Percentiles rank a stretch among this genome's conserved stretches.
Conservation (phyloP, 2,113 vertebrate species). For the Arothron firmamentum region DNA sequence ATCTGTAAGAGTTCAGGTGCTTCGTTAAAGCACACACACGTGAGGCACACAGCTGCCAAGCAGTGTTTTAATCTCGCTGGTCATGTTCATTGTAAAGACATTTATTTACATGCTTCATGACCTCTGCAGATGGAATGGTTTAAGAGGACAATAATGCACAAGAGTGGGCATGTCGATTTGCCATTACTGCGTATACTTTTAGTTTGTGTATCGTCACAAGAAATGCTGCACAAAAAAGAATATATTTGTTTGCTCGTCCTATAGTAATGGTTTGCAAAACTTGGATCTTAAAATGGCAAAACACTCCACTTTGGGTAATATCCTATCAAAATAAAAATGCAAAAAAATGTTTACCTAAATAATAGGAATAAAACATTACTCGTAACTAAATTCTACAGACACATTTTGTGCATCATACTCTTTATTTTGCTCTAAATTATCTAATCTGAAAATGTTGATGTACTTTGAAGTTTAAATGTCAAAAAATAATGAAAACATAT, state of each 20-base stretch:
- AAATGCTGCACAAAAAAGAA: no score
- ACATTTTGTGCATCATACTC: not conserved
- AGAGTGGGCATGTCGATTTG: constrained; percentile 25
- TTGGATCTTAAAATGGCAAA: not conserved
- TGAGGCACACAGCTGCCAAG: constrained; percentile 26
- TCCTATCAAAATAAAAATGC: no score
- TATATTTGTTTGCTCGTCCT: no score
- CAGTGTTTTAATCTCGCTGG: constrained; percentile 22
- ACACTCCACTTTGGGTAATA: not conserved
- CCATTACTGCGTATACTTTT: constrained; percentile 47
- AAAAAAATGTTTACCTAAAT: no score
- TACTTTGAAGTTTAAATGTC: no score
- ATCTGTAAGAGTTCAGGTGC: constrained; percentile 70
- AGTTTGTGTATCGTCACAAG: constrained; percentile 2
- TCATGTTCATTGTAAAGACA: constrained; percentile 21
- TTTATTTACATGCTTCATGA: constrained; percentile 8
- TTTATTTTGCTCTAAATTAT: no score
- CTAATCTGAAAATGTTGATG: no score
- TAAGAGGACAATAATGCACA: constrained; percentile 51
- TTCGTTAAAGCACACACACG: constrained; percentile 38
- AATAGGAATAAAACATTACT: not conserved
- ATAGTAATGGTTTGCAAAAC: no score
- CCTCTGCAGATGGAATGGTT: constrained; percentile 39
- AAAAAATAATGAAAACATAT: no score
- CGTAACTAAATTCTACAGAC: not conserved